phyloP scores from a whole-genome alignment of 2,797 vertebrate genomes.

The Bradypodion ventrale region DNA sequence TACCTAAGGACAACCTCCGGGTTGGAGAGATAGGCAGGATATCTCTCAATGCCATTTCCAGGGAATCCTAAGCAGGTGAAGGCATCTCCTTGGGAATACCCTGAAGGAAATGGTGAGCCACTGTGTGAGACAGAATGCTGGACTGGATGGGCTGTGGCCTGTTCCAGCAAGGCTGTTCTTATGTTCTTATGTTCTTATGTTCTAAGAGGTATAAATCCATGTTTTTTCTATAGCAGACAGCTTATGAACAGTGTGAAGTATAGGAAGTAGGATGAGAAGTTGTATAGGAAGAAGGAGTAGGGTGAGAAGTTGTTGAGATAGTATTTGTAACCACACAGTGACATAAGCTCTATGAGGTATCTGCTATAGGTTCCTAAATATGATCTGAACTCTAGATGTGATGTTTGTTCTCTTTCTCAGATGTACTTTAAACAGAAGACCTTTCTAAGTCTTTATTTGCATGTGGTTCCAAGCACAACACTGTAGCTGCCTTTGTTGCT shows the following conservation, averaged over 20 bases:
- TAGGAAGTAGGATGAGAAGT: background rate
- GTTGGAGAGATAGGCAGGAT: too few species aligned
- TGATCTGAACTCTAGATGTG: background rate
- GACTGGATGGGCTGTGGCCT: too few species aligned
- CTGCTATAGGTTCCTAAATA: background rate
- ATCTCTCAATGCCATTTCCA: too few species aligned
- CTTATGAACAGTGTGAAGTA: background rate
- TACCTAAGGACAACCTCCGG: too few species aligned
- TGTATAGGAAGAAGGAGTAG: background rate
- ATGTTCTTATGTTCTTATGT: too few species aligned
- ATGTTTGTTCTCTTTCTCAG: conserved; percentile 38
- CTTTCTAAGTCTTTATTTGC: conserved; percentile 58
- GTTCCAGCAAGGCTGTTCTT: too few species aligned
- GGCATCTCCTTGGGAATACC: too few species aligned
- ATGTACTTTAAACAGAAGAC: conserved; percentile 15
- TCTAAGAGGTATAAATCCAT: background rate
- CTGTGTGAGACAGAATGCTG: too few species aligned
- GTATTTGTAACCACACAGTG: background rate
- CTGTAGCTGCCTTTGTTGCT: conserved; percentile 49
- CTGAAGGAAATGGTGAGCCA: too few species aligned
- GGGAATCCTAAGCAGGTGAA: too few species aligned
- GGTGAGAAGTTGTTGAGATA: background rate
- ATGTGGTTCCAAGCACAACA: conserved; percentile 58
- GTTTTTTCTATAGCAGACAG: background rate
- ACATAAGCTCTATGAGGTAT: background rate